Percentiles rank a stretch among this genome's conserved stretches.
Evolutionary conservation across 2,113 vertebrate genomes (phyloP).

Genomic region (Craseonycteris thonglongyai): DNA sequence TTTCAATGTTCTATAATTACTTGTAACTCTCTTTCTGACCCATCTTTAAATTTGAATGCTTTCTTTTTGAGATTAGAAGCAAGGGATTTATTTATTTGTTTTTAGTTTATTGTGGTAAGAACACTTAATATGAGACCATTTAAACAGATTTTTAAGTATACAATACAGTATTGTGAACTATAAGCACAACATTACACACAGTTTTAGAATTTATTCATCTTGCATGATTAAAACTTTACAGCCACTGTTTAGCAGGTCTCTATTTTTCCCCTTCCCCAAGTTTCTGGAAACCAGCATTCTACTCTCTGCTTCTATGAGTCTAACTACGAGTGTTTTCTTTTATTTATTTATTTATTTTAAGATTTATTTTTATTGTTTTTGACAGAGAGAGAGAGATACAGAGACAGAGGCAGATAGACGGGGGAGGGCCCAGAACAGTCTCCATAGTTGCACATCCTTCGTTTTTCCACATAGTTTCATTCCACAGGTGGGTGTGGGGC

Average conservation of each 20-base stretch:
- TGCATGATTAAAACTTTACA: not conserved
- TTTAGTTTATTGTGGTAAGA: not conserved
- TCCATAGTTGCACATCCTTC: no score
- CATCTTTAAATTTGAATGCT: not conserved
- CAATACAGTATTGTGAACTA: not conserved
- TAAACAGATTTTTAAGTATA: not conserved
- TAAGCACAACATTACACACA: not conserved
- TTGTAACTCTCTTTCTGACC: not conserved
- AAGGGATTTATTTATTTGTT: not conserved
- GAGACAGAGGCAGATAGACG: no score
- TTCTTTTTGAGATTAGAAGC: not conserved
- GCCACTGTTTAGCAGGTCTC: not conserved
- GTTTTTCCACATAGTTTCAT: no score
- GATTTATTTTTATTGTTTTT: no score
- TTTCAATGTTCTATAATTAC: slow-evolving; percentile 6
- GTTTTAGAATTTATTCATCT: not conserved
- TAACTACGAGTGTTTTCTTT: no score
- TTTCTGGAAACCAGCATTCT: not conserved
- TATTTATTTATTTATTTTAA: no score
- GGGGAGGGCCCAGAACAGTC: no score
- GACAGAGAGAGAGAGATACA: no score
- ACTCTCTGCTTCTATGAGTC: not conserved
- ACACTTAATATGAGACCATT: not conserved
- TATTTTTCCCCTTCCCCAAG: not conserved
- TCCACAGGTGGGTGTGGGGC: no score